Conservation (phyloP, 1,140 invertebrate species). For the Ceratina australensis region DNA sequence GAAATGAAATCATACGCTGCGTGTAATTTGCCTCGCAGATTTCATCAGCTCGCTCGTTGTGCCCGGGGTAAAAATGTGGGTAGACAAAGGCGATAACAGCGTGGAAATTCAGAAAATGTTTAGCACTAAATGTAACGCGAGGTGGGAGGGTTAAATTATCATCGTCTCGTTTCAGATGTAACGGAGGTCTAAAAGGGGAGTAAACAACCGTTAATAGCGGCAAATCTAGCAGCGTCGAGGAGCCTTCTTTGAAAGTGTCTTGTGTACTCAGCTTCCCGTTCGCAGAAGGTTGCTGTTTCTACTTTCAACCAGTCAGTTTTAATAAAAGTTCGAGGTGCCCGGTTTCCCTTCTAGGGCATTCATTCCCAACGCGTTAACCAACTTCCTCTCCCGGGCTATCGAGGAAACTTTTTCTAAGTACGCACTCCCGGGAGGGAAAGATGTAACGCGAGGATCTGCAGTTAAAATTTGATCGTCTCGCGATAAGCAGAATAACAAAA, state of each 20-base stretch:
- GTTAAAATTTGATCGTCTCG: no score
- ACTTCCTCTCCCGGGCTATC: not conserved
- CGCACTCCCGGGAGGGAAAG: not conserved
- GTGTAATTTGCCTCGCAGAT: no score
- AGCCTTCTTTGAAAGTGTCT: not conserved
- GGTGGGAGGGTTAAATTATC: no score
- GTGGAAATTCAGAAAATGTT: no score
- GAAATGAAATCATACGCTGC: no score
- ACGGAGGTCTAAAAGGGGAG: not conserved
- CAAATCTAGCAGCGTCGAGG: not conserved
- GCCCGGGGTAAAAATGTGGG: no score
- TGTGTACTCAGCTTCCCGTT: not conserved
- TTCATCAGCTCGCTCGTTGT: no score
- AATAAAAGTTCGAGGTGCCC: not conserved
- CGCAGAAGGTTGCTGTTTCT: not conserved
- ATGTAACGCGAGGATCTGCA: not conserved
- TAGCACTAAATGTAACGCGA: no score
- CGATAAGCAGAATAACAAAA: no score
- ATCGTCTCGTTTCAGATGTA: no score
- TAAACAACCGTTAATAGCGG: not conserved
- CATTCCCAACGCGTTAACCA: not conserved
- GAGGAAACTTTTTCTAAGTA: slow-evolving; percentile 3
- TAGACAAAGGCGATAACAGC: no score
- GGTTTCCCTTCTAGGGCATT: not conserved
- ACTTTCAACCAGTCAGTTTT: not conserved